Evolutionary conservation across 2,113 vertebrate genomes (phyloP), one percentile per base, ranked within the genome.

Genomic region (Uropsilus gracilis): DNA sequence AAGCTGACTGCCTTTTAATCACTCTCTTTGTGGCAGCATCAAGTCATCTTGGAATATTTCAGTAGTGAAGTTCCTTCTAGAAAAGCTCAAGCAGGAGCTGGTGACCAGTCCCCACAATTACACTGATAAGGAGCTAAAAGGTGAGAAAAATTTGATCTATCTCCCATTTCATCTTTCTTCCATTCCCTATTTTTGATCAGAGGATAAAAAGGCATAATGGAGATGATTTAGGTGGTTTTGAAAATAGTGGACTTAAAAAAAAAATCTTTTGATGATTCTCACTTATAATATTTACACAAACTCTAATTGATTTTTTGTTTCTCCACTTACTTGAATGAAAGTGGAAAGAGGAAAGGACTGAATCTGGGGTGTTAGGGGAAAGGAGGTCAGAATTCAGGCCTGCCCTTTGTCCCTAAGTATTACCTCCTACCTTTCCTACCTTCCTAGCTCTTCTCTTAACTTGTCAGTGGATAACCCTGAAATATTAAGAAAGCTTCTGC

Each of bases 11-110:
- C 17, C 44, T 77, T 66, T 6, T 39, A 68, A 42, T 64, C 24
- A 57, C 44, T 86, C 13, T 89, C 78, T 80, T 59, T 76, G 48
- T 86, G 90, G 69, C 94, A 98, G 98, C 91, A 98, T 98, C 91
- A 98, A 98, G 82, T 98, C 98, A 17, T 97, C 98, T 30, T 98
- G 98, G 98, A 98, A 98, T 97, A 98, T 98, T 80, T 97, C 97
- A 1, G 98, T 98, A 48, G 97, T 98, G 93, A 98, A 98, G 82
- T 98, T 98, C 92, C 97, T 98, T 97, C 94, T 98, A 94, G 98
- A 98, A 66, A 98, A 98, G 93, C 97, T 98, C 34, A 98, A 97
- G 89, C 98, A 98, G 57, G 98, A 98, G 39, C 95, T 98, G 90
- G 95, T 97, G 44, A 96, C 91, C 76, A 98, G 97, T 90, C 97